Evolutionary conservation across 2,888 invertebrate genomes (phyloP).

Genomic region (Eilema griseolum): DNA sequence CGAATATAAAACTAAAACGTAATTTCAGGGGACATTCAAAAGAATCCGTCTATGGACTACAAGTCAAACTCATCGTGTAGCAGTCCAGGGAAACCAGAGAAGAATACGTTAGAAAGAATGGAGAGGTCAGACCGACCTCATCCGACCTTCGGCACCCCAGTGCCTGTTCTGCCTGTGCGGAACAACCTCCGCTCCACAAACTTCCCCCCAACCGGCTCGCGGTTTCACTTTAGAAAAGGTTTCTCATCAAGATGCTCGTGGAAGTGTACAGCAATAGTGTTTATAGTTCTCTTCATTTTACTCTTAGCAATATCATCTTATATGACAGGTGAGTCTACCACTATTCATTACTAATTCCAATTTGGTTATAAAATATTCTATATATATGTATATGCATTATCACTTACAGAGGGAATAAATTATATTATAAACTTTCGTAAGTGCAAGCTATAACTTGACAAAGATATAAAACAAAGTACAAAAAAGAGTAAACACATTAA

Average conservation of each 20-base stretch:
- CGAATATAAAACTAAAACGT: conserved; percentile 10
- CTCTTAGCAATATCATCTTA: conserved; percentile 94
- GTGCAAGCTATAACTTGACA: not conserved
- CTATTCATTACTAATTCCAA: not conserved
- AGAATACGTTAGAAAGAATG: conserved; percentile 84
- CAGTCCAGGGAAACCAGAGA: conserved; percentile 90
- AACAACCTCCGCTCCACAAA: conserved; percentile 91
- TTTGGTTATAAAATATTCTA: not conserved
- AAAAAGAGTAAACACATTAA: not conserved
- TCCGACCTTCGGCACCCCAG: conserved; percentile 89
- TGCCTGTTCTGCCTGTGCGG: conserved; percentile 92
- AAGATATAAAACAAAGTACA: not conserved
- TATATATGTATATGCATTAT: no score
- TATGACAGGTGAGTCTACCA: conserved; percentile 90
- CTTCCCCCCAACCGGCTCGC: conserved; percentile 90
- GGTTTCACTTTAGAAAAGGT: conserved; percentile 96
- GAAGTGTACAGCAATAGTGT: conserved; percentile 96
- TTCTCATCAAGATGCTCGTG: conserved; percentile 95
- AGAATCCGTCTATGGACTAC: conserved; percentile 95
- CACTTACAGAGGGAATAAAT: not conserved
- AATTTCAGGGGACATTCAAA: conserved; percentile 93
- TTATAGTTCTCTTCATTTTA: conserved; percentile 93
- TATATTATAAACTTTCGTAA: not conserved
- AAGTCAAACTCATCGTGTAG: conserved; percentile 95
- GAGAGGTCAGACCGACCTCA: conserved; percentile 88